Evolutionary conservation across 1,140 invertebrate species (phyloP), one percentile per base, ranked within the genome.

Genomic region (Micrasema minimum): DNA sequence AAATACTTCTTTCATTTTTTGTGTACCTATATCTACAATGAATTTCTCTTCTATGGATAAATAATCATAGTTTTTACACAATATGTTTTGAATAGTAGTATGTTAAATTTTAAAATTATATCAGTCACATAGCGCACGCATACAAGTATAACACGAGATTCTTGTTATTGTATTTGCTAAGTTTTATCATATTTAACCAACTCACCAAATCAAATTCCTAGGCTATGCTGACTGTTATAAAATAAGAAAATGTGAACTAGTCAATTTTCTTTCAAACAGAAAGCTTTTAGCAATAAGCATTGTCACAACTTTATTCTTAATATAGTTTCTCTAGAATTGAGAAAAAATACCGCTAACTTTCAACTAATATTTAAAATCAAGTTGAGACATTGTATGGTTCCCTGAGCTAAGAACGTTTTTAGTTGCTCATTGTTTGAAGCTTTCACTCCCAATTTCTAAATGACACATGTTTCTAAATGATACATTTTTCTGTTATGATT

Each of bases 51-150:
- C 41, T 64, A 48, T 64, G 45, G 41, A 26, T 62, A 45, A 46
- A 64, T 22, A 64, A 46, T 50, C 26, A 37, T 51, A 50, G 22
- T 65, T 51, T 35, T 65, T 59, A 57, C 55, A 59, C 26, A 50
- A 22, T n/a, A n/a, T 64, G 35, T 41, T 26, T 55, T 11, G 41
- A 46, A 46, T 65, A 16, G 22, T 65, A 50, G 31, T 66, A 65
- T 48, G 31, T 66, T 50, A 26, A 57, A 57, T 46, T 50, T 67
- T 50, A 43, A 67, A 55, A 51, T 67, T 55, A 53, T 67, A 67
- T 67, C 65, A 67, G 65, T 67, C 65, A 57, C 65, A 66, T 66
- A 53, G 65, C 37, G 38, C 50, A 67, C 18, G 45, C 41, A 67
- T 57, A 45, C 50, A 55, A 50, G 9, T 57, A 38, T 67, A 43